Base-by-base conservation (phyloP, 2,888 invertebrate species). In the Cephus pulcher region DNA sequence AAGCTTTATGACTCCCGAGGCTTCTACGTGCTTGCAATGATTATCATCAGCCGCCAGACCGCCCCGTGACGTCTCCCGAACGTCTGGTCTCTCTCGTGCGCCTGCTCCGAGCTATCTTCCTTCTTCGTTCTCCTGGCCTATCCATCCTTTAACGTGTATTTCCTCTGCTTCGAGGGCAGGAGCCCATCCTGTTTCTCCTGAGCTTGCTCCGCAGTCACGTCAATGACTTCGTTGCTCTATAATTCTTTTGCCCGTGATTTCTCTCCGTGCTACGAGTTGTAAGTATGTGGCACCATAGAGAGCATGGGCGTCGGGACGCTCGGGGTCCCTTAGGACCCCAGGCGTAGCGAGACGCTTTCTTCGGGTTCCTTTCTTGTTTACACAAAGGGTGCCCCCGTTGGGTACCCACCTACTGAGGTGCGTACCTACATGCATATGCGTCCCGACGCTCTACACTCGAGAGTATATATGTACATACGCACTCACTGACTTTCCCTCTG, bases 1-100 rank as follows among this genome's bases (percentile, higher is more conserved):
- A 82, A 81, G 82, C 81, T 82, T 82, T 81, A 82, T 79, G 81
- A 76, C 79, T 74, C 74, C 71, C 79, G 82, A 82, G 78, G 81
- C 76, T 79, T 81, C 82, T 74, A 34, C 74, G 34, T 35, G 74
- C 74, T 81, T 79, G 82, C 78, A 82, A 82, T 82, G 81, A 82
- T 82, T 82, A 82, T 82, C 81, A 81, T 80, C 81, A 76, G 71
- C 74, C 76, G 79, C 79, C 79, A 78, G 40, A 40, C 40, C 15
- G 15, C 40, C 40, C 6, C 40, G 40, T 15, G 40, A 40, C 81
- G 77, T 80, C 81, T 75, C 56, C 69, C 73, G 15, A 32, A 37
- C 37, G 34, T 12, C 34, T 73, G 40, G 12, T 74, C 75, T 69
- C 34, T 40, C 69, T 76, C 40, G 1, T 0, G 6, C 15, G 40